Conservation (phyloP, 2,113 vertebrate species). For the Aldabrachelys gigantea region DNA sequence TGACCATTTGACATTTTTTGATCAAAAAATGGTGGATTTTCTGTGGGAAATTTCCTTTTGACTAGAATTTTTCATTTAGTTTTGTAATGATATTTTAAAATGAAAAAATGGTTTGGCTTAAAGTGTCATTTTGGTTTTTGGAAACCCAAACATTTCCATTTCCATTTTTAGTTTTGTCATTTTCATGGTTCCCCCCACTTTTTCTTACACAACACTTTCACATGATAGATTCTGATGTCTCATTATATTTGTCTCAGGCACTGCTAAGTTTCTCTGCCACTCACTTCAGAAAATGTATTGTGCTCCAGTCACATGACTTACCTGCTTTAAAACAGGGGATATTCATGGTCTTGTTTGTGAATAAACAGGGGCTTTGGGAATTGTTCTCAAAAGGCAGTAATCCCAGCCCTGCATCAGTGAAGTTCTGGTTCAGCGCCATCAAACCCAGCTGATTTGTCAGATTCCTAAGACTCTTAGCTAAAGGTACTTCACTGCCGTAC, state of each 20-base stretch:
- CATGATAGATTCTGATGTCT: neutral
- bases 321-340: conserved; percentile 81
- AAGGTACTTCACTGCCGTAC: conserved; percentile 81
- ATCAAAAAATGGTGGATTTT: no score
- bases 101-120: no score
- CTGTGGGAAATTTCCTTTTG: no score
- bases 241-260: neutral
- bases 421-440: conserved; percentile 85
- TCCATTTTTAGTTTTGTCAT: no score
- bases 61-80: no score
- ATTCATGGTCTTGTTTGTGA: conserved; percentile 62
- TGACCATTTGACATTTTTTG: no score
- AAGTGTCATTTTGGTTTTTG: no score
- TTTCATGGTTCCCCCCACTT: neutral
- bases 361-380: conserved; percentile 59
- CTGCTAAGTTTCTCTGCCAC: neutral
- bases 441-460: conserved; percentile 82
- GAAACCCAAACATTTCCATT: no score
- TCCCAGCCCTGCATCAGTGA: conserved; percentile 80
- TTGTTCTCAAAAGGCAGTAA: conserved; percentile 81
- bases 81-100: no score
- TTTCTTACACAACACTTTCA: neutral
- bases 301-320: neutral
- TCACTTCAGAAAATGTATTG: neutral
- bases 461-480: conserved; percentile 83